Evolutionary conservation across 2,888 invertebrate species (phyloP).

Genomic region (Drosophila ochracea): DNA sequence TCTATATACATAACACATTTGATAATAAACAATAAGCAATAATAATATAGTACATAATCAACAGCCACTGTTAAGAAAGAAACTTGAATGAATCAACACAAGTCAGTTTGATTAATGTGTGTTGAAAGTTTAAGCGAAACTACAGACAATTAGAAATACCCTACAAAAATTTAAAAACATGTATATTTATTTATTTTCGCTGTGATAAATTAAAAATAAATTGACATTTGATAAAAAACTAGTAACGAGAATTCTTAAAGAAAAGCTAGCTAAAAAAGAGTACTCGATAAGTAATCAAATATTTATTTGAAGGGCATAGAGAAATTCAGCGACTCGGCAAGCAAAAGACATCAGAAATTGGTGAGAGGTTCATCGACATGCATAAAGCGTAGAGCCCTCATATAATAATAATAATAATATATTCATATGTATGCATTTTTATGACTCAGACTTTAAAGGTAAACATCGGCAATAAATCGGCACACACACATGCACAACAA

Average conservation of each 20-base stretch:
- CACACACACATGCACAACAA: background rate
- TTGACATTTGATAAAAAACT: background rate
- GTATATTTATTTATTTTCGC: no score
- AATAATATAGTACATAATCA: background rate
- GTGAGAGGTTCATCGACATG: slow-evolving; percentile 66
- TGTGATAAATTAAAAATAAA: background rate
- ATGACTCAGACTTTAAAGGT: slow-evolving; percentile 64
- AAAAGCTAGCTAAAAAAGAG: background rate
- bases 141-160: slow-evolving; percentile 3
- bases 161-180: background rate
- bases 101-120: slow-evolving; percentile 40
- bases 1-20: background rate
- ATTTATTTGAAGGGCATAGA: slow-evolving; percentile 2
- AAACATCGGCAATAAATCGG: slow-evolving; percentile 28
- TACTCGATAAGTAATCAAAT: background rate
- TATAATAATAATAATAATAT: slow-evolving; percentile 20
- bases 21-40: background rate
- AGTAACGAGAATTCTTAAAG: background rate
- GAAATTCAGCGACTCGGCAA: slow-evolving; percentile 7
- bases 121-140: background rate
- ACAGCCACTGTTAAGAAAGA: slow-evolving; percentile 1
- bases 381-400: slow-evolving; percentile 56
- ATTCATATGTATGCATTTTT: slow-evolving; percentile 42
- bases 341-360: slow-evolving; percentile 7
- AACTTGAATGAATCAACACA: slow-evolving; percentile 27